phyloP scores from a whole-genome alignment of 2,797 vertebrate species.

The Hemitrygon akajei region DNA sequence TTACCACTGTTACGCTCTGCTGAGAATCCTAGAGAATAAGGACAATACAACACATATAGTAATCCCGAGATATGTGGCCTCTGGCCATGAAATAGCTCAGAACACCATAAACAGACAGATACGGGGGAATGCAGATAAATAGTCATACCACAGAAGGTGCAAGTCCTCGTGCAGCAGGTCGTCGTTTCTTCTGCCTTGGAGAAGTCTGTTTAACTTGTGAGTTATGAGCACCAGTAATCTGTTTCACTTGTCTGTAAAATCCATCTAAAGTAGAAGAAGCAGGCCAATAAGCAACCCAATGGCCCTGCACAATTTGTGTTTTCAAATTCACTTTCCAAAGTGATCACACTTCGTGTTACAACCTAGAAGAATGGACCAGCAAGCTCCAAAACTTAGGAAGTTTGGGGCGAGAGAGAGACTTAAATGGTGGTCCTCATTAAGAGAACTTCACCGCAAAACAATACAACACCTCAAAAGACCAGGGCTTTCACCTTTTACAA shows the following conservation, averaged over 20 bases:
- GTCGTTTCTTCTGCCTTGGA: conserved; percentile 73
- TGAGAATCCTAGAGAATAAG: conserved; percentile 63
- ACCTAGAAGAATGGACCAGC: not conserved
- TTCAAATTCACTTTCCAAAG: conserved; percentile 9
- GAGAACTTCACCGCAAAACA: not conserved
- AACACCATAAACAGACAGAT: not conserved
- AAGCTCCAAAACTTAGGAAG: not conserved
- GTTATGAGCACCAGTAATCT: conserved; percentile 89
- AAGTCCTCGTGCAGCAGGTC: conserved; percentile 65
- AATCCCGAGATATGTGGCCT: not conserved
- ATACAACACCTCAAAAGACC: not conserved
- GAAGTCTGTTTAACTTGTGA: conserved; percentile 66
- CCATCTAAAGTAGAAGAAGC: conserved; percentile 70
- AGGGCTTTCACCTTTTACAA: not conserved
- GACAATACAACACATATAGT: not conserved
- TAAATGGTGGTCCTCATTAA: not conserved
- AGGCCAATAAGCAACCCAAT: conserved; percentile 34
- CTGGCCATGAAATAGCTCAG: not conserved
- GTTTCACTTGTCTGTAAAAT: conserved; percentile 88
- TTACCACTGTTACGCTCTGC: conserved; percentile 91
- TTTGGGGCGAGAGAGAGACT: not conserved
- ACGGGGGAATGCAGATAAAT: not conserved
- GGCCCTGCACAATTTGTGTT: not conserved
- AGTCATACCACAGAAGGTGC: conserved; percentile 81
- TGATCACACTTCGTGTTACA: not conserved